Evolutionary conservation across 2,888 invertebrate genomes (phyloP).

Genomic region (Rhagophthalmus giganteus): DNA sequence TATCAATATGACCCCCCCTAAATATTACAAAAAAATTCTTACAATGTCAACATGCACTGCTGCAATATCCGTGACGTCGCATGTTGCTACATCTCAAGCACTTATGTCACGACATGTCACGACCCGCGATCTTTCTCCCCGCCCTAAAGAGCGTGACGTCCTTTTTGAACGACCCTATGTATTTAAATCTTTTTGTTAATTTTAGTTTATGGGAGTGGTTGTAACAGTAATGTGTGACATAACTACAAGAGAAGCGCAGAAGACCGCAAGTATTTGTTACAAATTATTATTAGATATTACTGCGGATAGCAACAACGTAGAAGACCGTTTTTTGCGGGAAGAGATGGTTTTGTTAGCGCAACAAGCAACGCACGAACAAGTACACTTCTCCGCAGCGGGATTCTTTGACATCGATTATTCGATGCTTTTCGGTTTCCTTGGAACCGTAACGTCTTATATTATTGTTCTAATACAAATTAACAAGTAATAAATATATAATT

Average conservation of each 20-base stretch:
- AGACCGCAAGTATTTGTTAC: slow-evolving; percentile 32
- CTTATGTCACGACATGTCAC: no score
- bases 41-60: no score
- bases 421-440: slow-evolving; percentile 28
- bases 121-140: no score
- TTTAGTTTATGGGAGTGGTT: slow-evolving; percentile 28
- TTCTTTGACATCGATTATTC: slow-evolving; percentile 31
- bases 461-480: slow-evolving; percentile 32
- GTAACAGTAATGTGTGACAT: slow-evolving; percentile 32
- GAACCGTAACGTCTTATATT: slow-evolving; percentile 30
- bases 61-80: no score
- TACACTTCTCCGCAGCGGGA: slow-evolving; percentile 27
- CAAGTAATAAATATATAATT: slow-evolving; percentile 8
- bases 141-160: no score
- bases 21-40: no score
- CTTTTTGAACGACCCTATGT: no score
- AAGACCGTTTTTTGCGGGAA: slow-evolving; percentile 10
- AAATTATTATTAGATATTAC: slow-evolving; percentile 33
- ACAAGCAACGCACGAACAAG: slow-evolving; percentile 17
- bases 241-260: slow-evolving; percentile 32
- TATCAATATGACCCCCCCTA: no score
- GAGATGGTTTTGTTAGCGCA: slow-evolving; percentile 24
- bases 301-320: slow-evolving; percentile 3
- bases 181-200: no score
- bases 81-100: no score